Conservation (phyloP, 2,113 vertebrate genomes). For the Phylloscopus trochiloides region DNA sequence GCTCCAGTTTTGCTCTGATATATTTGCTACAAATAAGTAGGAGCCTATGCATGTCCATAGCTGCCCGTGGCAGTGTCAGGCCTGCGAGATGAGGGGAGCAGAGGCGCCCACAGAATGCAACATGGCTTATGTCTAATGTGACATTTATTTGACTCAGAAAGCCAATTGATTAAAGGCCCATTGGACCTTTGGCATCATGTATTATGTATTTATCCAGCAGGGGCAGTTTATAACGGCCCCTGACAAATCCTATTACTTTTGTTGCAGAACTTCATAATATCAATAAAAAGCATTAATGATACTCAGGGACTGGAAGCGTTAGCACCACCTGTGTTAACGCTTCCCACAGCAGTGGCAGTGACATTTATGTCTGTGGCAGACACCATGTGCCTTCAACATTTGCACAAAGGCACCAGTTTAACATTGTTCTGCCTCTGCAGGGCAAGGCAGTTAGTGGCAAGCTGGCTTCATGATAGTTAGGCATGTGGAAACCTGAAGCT, state of each 20-base stretch:
- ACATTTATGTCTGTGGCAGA: background rate
- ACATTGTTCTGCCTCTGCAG: background rate
- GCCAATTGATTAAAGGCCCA: conserved; percentile 71
- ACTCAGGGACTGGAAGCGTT: background rate
- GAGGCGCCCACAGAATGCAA: conserved; percentile 34
- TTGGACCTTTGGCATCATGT: conserved; percentile 63
- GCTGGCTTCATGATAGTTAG: background rate
- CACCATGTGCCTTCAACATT: background rate
- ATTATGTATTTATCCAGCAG: conserved; percentile 71
- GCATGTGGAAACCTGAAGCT: background rate
- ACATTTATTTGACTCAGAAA: conserved; percentile 71
- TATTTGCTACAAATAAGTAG: conserved; percentile 50
- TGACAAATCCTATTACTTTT: conserved; percentile 68
- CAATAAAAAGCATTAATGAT: conserved; percentile 42
- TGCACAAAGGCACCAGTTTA: background rate
- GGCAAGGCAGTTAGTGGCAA: background rate
- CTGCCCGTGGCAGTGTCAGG: conserved; percentile 24
- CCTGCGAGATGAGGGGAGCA: conserved; percentile 28
- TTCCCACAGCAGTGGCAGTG: background rate
- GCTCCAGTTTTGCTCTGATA: conserved; percentile 15
- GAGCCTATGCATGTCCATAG: background rate
- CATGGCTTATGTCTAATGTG: conserved; percentile 55
- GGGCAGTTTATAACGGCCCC: conserved; percentile 48
- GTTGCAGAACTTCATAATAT: conserved; percentile 44
- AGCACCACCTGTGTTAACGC: background rate